Percentiles rank a stretch among this genome's conserved stretches.
Conservation (phyloP, 2,797 vertebrate species). For the Spinibarbus caldwelli region DNA sequence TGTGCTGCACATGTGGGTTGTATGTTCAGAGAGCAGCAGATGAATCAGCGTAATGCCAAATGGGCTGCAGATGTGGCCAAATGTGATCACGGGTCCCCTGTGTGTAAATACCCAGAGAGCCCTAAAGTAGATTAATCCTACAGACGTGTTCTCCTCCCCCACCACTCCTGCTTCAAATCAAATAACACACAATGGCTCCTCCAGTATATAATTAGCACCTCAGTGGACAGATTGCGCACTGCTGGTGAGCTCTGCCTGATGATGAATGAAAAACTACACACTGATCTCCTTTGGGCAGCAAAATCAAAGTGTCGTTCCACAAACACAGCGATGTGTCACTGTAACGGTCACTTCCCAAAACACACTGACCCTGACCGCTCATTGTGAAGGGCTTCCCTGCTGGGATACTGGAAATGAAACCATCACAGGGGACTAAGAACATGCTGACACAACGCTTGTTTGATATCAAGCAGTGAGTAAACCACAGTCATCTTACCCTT, state of each 20-base stretch:
- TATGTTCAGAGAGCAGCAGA: conserved; percentile 38
- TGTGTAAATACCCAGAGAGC: conserved; percentile 61
- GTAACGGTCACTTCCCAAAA: conserved; percentile 70
- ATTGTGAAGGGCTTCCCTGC: conserved; percentile 67
- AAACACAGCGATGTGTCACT: conserved; percentile 75
- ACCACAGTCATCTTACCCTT: neutral
- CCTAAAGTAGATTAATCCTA: conserved; percentile 71
- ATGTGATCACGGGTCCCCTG: conserved; percentile 70
- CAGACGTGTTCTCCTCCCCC: conserved; percentile 62
- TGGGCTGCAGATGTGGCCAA: conserved; percentile 62
- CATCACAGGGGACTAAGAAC: conserved; percentile 56
- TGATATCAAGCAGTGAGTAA: neutral
- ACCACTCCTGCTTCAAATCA: conserved; percentile 67
- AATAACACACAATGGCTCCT: conserved; percentile 78
- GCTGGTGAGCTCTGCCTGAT: conserved; percentile 26
- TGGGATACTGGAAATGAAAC: conserved; percentile 71
- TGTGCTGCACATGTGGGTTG: conserved; percentile 5
- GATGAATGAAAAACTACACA: conserved; percentile 52
- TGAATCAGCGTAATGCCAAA: conserved; percentile 65
- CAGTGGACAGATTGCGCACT: conserved; percentile 49
- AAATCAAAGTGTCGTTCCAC: conserved; percentile 72
- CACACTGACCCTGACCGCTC: conserved; percentile 64
- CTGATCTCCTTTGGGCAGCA: conserved; percentile 65
- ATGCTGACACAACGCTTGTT: conserved; percentile 2
- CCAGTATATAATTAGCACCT: conserved; percentile 78